phyloP scores from a whole-genome alignment of 2,888 invertebrate species.

The Euspilapteryx auroguttella region DNA sequence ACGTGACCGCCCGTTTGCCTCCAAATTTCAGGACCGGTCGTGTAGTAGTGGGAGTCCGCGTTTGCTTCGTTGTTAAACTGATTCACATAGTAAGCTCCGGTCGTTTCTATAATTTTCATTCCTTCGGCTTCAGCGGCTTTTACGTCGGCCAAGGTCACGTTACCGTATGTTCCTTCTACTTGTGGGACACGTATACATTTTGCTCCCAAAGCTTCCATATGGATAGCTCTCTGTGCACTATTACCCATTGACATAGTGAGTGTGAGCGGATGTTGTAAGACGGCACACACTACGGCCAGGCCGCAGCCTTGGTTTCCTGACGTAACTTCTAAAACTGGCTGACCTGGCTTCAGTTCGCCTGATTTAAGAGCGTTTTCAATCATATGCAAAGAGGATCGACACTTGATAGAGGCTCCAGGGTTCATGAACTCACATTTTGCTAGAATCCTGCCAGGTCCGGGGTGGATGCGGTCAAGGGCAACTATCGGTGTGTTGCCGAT shows the following conservation, averaged over 20 bases:
- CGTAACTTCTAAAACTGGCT: conserved; percentile 36
- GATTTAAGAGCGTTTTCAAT: conserved; percentile 23
- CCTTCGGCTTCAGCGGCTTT: conserved; percentile 33
- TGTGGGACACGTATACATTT: conserved; percentile 40
- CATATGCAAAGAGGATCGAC: conserved; percentile 41
- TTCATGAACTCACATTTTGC: conserved; percentile 55
- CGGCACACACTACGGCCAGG: conserved; percentile 44
- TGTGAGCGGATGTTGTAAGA: conserved; percentile 38
- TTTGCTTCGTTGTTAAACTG: conserved; percentile 39
- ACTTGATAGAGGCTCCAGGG: conserved; percentile 46
- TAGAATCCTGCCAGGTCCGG: conserved; percentile 40
- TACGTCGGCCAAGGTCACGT: conserved; percentile 39
- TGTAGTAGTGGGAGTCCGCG: conserved; percentile 30
- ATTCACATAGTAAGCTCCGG: conserved; percentile 37
- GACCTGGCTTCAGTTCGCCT: conserved; percentile 31
- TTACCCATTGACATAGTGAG: conserved; percentile 47
- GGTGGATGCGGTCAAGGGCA: conserved; percentile 38
- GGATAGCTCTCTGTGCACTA: conserved; percentile 40
- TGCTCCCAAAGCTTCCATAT: conserved; percentile 49
- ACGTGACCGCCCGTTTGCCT: conserved; percentile 39
- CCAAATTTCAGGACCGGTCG: conserved; percentile 52
- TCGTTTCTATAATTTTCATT: conserved; percentile 23
- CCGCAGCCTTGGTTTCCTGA: conserved; percentile 52
- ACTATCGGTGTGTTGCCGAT: conserved; percentile 48
- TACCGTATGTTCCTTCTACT: conserved; percentile 45